Conservation (phyloP, 35 echinoderm and acorn worm species). For the Heliocidaris tuberculata region DNA sequence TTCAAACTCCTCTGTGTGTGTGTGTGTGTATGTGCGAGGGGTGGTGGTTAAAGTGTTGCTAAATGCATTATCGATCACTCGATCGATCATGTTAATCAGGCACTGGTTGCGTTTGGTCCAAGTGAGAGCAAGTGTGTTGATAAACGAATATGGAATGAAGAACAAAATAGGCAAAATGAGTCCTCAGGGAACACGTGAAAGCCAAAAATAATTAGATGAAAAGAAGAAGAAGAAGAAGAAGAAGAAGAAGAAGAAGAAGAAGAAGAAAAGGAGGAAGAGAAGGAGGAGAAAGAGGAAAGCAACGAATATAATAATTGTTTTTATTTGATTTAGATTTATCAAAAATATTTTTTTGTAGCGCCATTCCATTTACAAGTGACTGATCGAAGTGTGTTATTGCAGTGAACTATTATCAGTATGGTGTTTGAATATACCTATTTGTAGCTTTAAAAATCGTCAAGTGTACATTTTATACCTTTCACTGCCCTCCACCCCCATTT, state of each 20-base stretch:
- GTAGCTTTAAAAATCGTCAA: too few relatives aligned
- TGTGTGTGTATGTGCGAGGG: not conserved
- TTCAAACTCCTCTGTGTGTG: not conserved
- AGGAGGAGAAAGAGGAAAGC: not conserved
- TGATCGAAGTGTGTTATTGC: too few relatives aligned
- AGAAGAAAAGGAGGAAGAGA: not conserved
- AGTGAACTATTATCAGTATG: too few relatives aligned
- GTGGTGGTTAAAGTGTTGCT: not conserved
- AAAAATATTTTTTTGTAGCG: too few relatives aligned
- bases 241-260: not conserved
- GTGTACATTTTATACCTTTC: too few relatives aligned
- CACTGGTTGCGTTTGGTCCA: not conserved
- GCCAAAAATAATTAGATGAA: too few relatives aligned
- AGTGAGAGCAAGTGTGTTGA: not conserved
- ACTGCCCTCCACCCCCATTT: too few relatives aligned
- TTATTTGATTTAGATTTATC: too few relatives aligned
- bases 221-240: not conserved
- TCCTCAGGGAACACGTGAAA: too few relatives aligned
- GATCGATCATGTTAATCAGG: not conserved
- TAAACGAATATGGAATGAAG: not conserved
- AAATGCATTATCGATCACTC: not conserved
- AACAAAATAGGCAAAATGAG: too few relatives aligned
- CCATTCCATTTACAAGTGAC: too few relatives aligned
- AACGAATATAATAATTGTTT: not conserved
- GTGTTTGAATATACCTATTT: too few relatives aligned